phyloP scores from a whole-genome alignment of 2,113 vertebrate genomes.

The Urocynchramus pylzowi region DNA sequence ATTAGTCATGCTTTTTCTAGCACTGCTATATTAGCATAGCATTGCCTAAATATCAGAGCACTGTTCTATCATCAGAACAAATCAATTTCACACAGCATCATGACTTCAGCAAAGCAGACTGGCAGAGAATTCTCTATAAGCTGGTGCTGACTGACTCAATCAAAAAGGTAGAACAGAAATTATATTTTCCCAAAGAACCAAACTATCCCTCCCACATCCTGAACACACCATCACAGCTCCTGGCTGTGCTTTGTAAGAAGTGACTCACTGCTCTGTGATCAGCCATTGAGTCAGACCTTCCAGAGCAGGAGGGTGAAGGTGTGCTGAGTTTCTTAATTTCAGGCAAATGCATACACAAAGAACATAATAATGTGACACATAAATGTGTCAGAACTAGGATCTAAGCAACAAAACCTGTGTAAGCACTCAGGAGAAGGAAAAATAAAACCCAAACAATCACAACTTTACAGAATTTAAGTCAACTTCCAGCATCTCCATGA shows the following conservation, averaged over 20 bases:
- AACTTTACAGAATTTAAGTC: not conserved
- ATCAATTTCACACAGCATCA: not conserved
- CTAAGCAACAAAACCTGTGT: not conserved
- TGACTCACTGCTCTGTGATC: not conserved
- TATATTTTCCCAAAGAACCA: not conserved
- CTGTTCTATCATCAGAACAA: not conserved
- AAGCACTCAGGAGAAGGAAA: not conserved
- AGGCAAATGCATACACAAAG: not conserved
- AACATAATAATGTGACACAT: not conserved
- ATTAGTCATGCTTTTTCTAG: not conserved
- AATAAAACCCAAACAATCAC: not conserved
- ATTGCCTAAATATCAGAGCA: not conserved
- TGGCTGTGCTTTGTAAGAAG: not conserved
- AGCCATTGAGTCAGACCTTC: not conserved
- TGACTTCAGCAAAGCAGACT: not conserved
- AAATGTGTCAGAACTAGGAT: not conserved
- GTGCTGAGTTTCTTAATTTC: not conserved
- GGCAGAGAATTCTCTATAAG: not conserved
- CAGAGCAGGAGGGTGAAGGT: not conserved
- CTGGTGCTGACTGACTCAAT: not conserved
- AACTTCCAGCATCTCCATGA: not conserved
- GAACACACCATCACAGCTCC: fast-evolving
- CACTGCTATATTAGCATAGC: not conserved
- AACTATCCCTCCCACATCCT: not conserved
- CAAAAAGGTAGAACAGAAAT: fast-evolving